phyloP scores from a whole-genome alignment of 2,888 invertebrate genomes.

The Hydrotaea diabolus region DNA sequence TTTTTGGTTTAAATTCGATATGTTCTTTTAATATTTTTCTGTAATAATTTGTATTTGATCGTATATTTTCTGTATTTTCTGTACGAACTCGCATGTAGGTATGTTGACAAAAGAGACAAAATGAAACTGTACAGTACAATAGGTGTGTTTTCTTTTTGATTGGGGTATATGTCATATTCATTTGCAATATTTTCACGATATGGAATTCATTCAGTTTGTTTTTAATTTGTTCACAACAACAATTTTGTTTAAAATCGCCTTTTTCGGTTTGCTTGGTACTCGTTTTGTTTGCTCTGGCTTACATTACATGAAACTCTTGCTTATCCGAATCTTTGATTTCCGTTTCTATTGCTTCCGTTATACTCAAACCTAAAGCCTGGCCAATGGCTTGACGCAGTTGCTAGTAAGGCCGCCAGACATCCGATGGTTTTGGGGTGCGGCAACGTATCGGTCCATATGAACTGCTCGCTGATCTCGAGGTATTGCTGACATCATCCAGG shows the following conservation, averaged over 20 bases:
- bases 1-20: constrained; percentile 78
- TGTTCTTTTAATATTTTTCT: constrained; percentile 70
- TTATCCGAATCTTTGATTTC: constrained; percentile 45
- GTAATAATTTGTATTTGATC: constrained; percentile 25
- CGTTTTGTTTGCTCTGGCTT: background rate
- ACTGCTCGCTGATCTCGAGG: constrained; percentile 74
- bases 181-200: constrained; percentile 60
- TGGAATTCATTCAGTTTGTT: constrained; percentile 53
- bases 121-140: constrained; percentile 36
- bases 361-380: constrained; percentile 58
- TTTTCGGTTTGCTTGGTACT: background rate
- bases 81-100: too few species aligned
- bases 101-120: background rate
- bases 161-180: background rate
- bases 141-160: background rate
- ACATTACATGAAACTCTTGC: constrained; percentile 52
- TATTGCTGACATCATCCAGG: constrained; percentile 76
- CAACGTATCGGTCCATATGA: constrained; percentile 80
- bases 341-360: constrained; percentile 38
- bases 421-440: constrained; percentile 82
- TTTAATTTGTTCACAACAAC: constrained; percentile 56
- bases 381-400: constrained; percentile 75
- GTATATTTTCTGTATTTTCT: constrained; percentile 31
- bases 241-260: background rate
- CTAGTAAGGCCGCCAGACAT: constrained; percentile 90